phyloP scores from a whole-genome alignment of 2,113 vertebrate genomes.

The Aythya baeri region DNA sequence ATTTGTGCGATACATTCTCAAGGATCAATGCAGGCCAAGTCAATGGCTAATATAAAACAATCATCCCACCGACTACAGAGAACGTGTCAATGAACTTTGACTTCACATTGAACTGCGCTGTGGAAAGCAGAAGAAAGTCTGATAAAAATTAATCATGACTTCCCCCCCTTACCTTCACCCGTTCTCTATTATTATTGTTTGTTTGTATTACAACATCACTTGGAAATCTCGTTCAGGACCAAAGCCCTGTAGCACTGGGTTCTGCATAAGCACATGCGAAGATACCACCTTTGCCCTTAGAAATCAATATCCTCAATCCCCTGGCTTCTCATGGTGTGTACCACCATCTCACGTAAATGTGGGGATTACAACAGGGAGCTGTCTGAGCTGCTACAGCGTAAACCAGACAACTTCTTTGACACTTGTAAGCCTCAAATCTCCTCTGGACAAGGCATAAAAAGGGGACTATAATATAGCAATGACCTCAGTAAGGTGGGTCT shows the following conservation, averaged over 20 bases:
- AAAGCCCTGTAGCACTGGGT: neutral
- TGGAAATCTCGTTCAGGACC: neutral
- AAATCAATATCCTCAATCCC: neutral
- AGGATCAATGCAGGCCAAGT: slow-evolving; percentile 91
- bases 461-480: neutral
- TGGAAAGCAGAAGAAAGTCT: neutral
- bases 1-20: slow-evolving; percentile 99
- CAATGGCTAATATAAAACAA: slow-evolving; percentile 90
- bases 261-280: rapidly evolving
- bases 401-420: neutral
- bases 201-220: neutral
- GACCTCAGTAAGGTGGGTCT: neutral
- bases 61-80: slow-evolving; percentile 76
- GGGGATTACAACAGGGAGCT: rapidly evolving
- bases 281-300: neutral
- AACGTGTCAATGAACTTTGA: slow-evolving; percentile 86
- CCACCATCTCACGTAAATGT: neutral
- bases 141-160: slow-evolving; percentile 56
- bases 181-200: slow-evolving; percentile 11
- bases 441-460: neutral
- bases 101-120: slow-evolving; percentile 78
- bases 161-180: neutral
- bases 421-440: neutral
- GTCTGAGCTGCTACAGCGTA: neutral
- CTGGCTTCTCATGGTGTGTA: neutral